phyloP scores from a whole-genome alignment of 2,113 vertebrate genomes.

The Bothrops jararaca region DNA sequence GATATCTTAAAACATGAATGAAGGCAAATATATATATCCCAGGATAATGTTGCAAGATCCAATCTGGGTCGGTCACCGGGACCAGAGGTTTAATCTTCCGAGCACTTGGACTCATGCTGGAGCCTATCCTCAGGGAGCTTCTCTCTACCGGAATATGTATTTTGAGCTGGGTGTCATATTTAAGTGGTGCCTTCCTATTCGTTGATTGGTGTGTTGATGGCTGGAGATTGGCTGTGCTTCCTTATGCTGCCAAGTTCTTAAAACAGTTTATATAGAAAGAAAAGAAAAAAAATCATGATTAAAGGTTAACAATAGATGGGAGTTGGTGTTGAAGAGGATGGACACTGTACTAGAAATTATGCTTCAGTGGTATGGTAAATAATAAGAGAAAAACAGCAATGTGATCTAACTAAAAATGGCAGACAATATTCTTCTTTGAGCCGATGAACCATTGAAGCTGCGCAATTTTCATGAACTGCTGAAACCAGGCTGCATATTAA shows the following conservation, averaged over 20 bases:
- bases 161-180: neutral
- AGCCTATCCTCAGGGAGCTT: neutral
- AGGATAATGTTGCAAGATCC: neutral
- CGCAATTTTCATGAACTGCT: neutral
- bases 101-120: neutral
- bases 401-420: neutral
- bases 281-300: neutral
- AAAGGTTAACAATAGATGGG: neutral
- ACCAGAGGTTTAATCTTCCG: neutral
- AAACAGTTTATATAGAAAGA: neutral
- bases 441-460: neutral
- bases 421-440: neutral
- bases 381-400: neutral
- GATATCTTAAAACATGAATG: neutral
- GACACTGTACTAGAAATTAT: neutral
- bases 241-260: neutral
- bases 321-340: neutral
- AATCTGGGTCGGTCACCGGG: neutral
- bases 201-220: neutral
- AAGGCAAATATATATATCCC: neutral
- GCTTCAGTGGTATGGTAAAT: neutral
- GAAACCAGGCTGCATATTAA: neutral
- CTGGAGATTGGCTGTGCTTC: neutral
- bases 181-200: neutral
- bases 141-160: neutral